These are phyloP conservation scores for Danio tinwini DNA, from an alignment of 2,797 vertebrate species.

Conservation along the genomic window DNA sequence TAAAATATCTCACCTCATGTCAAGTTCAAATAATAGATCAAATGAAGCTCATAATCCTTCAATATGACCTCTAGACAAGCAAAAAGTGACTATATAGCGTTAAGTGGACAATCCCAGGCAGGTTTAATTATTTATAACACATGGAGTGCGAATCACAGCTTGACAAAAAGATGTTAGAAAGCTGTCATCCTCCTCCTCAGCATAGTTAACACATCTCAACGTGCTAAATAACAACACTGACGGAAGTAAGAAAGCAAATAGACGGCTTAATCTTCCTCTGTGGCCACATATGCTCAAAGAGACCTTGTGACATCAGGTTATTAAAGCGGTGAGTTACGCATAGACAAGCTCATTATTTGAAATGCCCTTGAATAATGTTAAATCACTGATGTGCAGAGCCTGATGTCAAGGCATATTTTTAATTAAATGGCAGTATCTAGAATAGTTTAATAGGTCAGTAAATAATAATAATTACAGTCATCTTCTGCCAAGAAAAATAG, in stretches of 20 bases:
- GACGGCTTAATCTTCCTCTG: conserved; percentile 2
- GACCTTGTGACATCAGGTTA: not conserved
- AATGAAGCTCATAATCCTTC: conserved; percentile 14
- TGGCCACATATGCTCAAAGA: not conserved
- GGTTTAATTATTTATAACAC: conserved; percentile 28
- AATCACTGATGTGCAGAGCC: not conserved
- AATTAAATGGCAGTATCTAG: not conserved
- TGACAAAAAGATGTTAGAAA: conserved; percentile 31
- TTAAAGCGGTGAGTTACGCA: not conserved
- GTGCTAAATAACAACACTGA: conserved; percentile 40
- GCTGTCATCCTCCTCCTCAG: conserved; percentile 24
- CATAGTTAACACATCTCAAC: conserved; percentile 33
- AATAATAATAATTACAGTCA: not conserved
- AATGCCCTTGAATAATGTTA: not conserved
- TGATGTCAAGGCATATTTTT: not conserved
- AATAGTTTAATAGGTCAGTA: not conserved
- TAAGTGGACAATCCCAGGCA: conserved; percentile 27
- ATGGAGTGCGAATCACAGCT: conserved; percentile 16
- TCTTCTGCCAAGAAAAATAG: not conserved
- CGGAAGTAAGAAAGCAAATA: not conserved
- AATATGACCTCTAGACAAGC: not conserved
- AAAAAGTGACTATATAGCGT: not conserved
- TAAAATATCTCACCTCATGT: not conserved
- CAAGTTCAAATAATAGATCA: not conserved
- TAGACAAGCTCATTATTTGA: not conserved